Conservation (phyloP, 2,797 vertebrate genomes). For the Helarctos malayanus region DNA sequence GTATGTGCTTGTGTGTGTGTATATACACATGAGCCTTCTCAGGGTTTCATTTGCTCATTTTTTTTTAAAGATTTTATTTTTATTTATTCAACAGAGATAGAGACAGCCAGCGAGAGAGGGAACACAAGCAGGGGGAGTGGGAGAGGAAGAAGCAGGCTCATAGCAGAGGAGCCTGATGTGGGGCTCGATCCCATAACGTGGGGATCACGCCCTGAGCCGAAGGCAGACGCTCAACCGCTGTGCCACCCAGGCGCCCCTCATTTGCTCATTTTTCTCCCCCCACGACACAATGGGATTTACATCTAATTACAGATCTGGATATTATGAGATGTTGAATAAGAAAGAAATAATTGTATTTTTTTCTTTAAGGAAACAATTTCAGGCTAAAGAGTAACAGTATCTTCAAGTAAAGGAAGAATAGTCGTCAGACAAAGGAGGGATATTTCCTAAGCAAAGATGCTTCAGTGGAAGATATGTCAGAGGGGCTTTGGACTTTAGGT, state of each 20-base stretch:
- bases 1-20: background rate
- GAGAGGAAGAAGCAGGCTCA: too few species aligned
- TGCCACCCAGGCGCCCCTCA: background rate
- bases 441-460: background rate
- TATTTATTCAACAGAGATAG: too few species aligned
- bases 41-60: background rate
- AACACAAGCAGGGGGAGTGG: too few species aligned
- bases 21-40: background rate
- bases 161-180: too few species aligned
- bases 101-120: too few species aligned
- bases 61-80: background rate
- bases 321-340: background rate
- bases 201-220: too few species aligned
- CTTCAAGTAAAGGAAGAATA: background rate
- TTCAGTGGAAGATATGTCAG: background rate
- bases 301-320: background rate
- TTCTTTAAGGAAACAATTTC: background rate
- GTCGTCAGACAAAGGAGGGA: background rate
- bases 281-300: background rate
- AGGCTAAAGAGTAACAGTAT: background rate
- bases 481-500: background rate
- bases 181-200: too few species aligned
- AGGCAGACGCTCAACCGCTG: too few species aligned
- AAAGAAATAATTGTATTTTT: background rate
- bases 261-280: background rate